Base-by-base conservation (phyloP, 2,888 invertebrate species). In the Caenorhabditis afra region DNA sequence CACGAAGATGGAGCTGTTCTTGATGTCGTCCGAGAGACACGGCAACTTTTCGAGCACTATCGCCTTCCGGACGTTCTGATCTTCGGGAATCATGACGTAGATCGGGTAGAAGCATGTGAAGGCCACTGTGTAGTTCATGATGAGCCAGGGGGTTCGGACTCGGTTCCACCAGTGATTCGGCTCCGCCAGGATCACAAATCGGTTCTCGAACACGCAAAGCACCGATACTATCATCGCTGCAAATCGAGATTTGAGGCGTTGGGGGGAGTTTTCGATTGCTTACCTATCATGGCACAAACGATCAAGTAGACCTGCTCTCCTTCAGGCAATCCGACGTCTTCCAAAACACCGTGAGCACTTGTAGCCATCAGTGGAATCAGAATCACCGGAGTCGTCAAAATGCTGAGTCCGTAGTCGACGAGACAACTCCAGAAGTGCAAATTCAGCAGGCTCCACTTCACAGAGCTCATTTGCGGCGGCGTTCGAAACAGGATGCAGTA, bases 401-500 rank as follows among this genome's bases (percentile, higher is more conserved):
- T 5, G 16, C 52, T 65, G 7, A 65, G 20, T 14, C 41, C 39
- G 1, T 45, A 18, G n/a, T 65, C 65, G 23, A 55, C 45, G 1
- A 65, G n/a, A 29, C 29, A 49, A 18, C 23, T 59, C 50, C 50
- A 50, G 20, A 44, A 58, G 58, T 59, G 67, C 14, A 29, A 52
- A 14, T 23, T 39, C 16, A 68, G 29, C 1, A 68, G 29, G 16
- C 23, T 58, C 23, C 39, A 23, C 35, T 68, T 68, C 10, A 68
- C 44, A 1, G 67, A 59, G 10, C 14, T 29, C 67, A 68, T 68
- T n/a, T 45, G 1, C 1, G 20, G 0, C 10, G 66, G 66, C 14
- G 55, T 55, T 37, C 35, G 11, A 37, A 47, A 55, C 11, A 65
- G 14, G n/a, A 65, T 65, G 14, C 44, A 55, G 22, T 65, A 65